Base-by-base conservation (phyloP, 2,888 invertebrate genomes). In the Alsophila aescularia region DNA sequence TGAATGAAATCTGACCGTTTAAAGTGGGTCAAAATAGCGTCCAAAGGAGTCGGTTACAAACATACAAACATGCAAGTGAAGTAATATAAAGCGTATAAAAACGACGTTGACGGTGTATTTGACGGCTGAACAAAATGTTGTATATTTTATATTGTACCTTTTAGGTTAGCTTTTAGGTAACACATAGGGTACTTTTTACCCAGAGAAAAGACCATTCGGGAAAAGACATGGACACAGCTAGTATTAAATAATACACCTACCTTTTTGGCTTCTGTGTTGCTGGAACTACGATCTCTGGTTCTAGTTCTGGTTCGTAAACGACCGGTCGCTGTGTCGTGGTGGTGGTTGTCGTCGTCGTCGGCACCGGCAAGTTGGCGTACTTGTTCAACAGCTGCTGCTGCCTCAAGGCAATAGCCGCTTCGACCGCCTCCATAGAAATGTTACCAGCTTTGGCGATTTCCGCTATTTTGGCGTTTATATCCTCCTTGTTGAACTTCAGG, bases 401-500 rank as follows among this genome's bases (percentile, higher is more conserved):
- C 37, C 95, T 90, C 65, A 95, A 83, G 3, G 94, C 89, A 47
- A 96, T 94, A 0, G 96, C 96, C 8, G 95, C 94, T 71, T 96
- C 95, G 2, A 96, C 93, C 6, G 95, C 95, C 55, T 96, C 96
- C 75, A 95, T 94, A 0, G 95, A 95, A 15, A 96, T 94, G 73
- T 97, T 97, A 12, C 96, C 95, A 4, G 95, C 95, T 53, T 94
- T 93, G 0, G 95, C 92, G 54, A 92, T 91, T 68, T 92, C 92
- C 2, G 85, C 86, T 60, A 92, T 92, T 73, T 91, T 92, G 2
- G 83, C 72, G 67, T 87, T 87, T 9, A 92, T 87, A 54, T 91
- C 90, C 57, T 91, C 89, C 42, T 90, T 90, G 45, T 81, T 87
- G 52, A 89, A 77, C 37, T 88, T 88, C 13, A 91, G 63, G 0